Evolutionary conservation across 2,888 invertebrate genomes (phyloP).

Genomic region (Dynastes grantii): DNA sequence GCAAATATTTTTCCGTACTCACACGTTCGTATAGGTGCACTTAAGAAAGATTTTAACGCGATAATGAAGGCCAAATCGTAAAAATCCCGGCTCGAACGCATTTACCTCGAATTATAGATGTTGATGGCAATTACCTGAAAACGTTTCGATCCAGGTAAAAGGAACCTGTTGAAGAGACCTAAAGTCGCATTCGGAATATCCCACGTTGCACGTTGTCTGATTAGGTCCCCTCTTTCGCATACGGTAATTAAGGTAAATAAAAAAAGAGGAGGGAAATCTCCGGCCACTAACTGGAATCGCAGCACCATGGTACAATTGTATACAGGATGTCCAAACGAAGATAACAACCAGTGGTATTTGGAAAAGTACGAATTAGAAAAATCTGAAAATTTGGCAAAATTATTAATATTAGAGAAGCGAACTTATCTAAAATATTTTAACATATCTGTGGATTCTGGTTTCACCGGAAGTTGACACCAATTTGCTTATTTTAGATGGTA

Average conservation of each 20-base stretch:
- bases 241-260: conserved; percentile 47
- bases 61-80: background rate
- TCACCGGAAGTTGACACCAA: no score
- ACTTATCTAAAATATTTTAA: no score
- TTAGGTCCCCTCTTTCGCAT: conserved; percentile 28
- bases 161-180: background rate
- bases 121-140: conserved; percentile 8
- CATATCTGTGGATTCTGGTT: no score
- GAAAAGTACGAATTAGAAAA: no score
- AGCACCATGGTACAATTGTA: no score
- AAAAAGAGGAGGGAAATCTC: conserved; percentile 21
- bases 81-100: conserved; percentile 4
- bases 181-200: conserved; percentile 34
- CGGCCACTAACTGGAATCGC: conserved; percentile 48
- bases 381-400: no score
- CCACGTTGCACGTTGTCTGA: conserved; percentile 27
- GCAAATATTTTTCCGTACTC: background rate
- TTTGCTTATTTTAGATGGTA: no score
- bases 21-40: background rate
- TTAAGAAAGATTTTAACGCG: conserved; percentile 10
- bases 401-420: no score
- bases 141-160: conserved; percentile 3
- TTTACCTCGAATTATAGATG: conserved; percentile 2
- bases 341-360: background rate
- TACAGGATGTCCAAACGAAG: background rate